Percentiles rank a stretch among this genome's conserved stretches.
These are phyloP conservation scores for Tor tambroides DNA, from an alignment of 2,113 vertebrate genomes.

Conservation along the genomic window DNA sequence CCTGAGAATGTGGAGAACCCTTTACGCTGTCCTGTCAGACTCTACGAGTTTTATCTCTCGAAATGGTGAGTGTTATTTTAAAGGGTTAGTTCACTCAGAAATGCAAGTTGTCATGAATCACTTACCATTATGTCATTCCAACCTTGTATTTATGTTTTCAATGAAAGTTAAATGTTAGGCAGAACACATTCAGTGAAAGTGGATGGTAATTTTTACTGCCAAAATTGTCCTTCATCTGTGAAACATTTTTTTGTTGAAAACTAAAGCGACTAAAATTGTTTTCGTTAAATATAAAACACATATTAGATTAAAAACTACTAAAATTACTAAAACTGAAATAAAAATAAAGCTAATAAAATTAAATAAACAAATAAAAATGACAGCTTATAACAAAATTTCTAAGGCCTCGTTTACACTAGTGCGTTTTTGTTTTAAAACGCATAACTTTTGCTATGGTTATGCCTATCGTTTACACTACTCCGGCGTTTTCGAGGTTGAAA, in stretches of 20 bases:
- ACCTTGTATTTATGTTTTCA: not conserved
- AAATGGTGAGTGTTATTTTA: conserved; percentile 80
- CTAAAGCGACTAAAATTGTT: not conserved
- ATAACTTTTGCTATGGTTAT: no score
- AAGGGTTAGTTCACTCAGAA: not conserved
- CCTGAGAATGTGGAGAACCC: conserved; percentile 85
- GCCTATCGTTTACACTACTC: no score
- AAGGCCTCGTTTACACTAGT: no score
- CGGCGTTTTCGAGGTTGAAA: no score
- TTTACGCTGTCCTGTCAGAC: conserved; percentile 85
- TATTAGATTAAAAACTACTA: not conserved
- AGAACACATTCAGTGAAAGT: not conserved
- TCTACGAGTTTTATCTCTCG: conserved; percentile 92
- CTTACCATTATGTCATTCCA: not conserved
- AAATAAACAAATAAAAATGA: not conserved
- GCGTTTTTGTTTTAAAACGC: no score
- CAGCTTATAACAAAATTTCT: not conserved
- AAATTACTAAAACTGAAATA: not conserved
- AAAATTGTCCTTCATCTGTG: not conserved
- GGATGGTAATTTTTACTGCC: not conserved
- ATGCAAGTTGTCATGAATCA: not conserved
- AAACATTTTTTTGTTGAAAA: not conserved
- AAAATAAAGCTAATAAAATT: not conserved
- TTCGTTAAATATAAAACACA: not conserved
- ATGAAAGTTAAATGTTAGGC: not conserved